These are phyloP conservation scores for Iguana delicatissima DNA, from an alignment of 2,797 vertebrate genomes.

Conservation along the genomic window DNA sequence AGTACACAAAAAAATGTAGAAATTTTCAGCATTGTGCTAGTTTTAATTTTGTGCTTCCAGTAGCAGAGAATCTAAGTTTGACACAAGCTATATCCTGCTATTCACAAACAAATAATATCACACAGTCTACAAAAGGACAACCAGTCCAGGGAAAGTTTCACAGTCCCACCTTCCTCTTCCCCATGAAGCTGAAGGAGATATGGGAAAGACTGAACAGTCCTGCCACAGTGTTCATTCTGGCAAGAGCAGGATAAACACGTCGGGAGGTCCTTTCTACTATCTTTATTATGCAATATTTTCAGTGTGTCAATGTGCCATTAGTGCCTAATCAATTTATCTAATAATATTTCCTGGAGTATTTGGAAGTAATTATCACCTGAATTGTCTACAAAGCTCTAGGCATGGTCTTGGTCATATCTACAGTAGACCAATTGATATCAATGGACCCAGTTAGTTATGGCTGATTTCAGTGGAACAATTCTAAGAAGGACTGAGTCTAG, in stretches of 20 bases:
- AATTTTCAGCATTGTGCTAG: not conserved
- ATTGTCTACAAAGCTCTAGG: not conserved
- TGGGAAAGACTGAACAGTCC: not conserved
- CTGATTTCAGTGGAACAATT: not conserved
- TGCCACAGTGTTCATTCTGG: not conserved
- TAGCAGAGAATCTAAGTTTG: not conserved
- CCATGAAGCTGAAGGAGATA: not conserved
- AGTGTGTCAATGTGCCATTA: too few species aligned
- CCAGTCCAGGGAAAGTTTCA: not conserved
- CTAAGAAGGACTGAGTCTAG: not conserved
- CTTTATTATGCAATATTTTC: not conserved
- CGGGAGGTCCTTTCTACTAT: not conserved
- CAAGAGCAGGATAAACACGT: not conserved
- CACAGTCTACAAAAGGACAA: not conserved
- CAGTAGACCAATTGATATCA: not conserved
- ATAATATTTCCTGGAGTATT: not conserved
- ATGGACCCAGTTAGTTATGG: not conserved
- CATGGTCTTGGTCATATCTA: not conserved
- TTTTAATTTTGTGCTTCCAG: not conserved
- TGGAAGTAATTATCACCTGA: not conserved
- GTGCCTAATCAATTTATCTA: not conserved
- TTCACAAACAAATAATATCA: not conserved
- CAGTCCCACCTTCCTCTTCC: too few species aligned
- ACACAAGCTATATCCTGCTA: conserved; percentile 10
- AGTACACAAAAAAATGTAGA: too few species aligned